Evolutionary conservation across 2,113 vertebrate genomes (phyloP).

Genomic region (rabbit (Oryctolagus cuniculus)): DNA sequence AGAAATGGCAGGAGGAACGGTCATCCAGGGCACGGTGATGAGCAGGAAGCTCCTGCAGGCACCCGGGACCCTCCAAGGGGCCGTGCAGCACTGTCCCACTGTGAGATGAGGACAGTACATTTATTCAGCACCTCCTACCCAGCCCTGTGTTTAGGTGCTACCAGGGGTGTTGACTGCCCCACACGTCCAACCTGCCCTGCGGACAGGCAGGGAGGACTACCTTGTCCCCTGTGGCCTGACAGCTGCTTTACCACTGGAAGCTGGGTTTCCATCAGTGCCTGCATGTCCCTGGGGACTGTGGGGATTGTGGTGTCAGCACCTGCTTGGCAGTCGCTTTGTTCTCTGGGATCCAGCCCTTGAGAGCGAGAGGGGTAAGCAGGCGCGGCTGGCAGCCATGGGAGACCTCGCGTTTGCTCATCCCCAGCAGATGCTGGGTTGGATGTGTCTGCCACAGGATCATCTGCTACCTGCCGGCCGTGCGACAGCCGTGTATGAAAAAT

Average conservation of each 20-base stretch:
- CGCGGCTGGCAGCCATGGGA: constrained; percentile 81
- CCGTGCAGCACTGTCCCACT: background rate
- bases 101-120: background rate
- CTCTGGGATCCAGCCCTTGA: constrained; percentile 38
- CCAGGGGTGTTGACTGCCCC: too few relatives aligned
- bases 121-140: background rate
- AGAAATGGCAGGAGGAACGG: background rate
- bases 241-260: background rate
- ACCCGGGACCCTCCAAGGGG: background rate
- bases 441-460: constrained; percentile 87
- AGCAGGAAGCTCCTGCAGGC: background rate
- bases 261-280: background rate
- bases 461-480: constrained; percentile 83
- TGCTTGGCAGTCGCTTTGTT: background rate
- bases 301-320: background rate
- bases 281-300: too few relatives aligned
- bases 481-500: constrained; percentile 87
- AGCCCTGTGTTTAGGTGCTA: background rate
- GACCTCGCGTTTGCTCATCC: constrained; percentile 81
- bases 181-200: background rate
- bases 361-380: constrained; percentile 71
- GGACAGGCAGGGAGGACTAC: background rate
- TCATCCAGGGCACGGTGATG: accelerated
- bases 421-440: constrained; percentile 81
- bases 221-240: too few relatives aligned